These are phyloP conservation scores for Tillus elongatus DNA, from an alignment of 2,888 invertebrate genomes.

Conservation along the genomic window DNA sequence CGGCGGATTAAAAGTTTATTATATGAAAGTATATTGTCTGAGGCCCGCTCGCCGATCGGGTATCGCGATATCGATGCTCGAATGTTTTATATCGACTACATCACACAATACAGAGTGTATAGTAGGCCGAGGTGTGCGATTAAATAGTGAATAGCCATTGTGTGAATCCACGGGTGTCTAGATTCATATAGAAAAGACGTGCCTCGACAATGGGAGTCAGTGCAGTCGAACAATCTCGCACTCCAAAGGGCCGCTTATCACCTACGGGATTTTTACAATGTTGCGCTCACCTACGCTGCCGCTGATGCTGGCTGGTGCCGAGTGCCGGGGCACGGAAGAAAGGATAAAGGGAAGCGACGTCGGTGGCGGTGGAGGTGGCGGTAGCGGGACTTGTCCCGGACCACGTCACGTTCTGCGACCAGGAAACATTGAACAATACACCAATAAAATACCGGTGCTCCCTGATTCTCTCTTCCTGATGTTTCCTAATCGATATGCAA, in stretches of 20 bases:
- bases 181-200: constrained; percentile 26
- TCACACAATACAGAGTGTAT: constrained; percentile 28
- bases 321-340: too few relatives aligned
- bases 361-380: too few relatives aligned
- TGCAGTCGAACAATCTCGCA: constrained; percentile 8
- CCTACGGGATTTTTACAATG: background rate
- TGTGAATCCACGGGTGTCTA: constrained; percentile 26
- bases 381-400: too few relatives aligned
- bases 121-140: constrained; percentile 24
- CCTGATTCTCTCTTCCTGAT: too few relatives aligned
- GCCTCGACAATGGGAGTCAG: constrained; percentile 10
- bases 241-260: constrained; percentile 5
- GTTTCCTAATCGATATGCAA: too few relatives aligned
- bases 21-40: constrained; percentile 19
- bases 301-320: too few relatives aligned
- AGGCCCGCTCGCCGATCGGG: background rate
- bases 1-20: constrained; percentile 25
- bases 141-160: constrained; percentile 30
- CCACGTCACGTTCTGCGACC: too few relatives aligned
- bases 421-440: too few relatives aligned
- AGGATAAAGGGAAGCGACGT: too few relatives aligned
- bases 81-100: constrained; percentile 27
- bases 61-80: background rate
- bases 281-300: background rate
- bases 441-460: too few relatives aligned